Evolutionary conservation across 1,140 invertebrate genomes (phyloP).

Genomic region (Platyscapa corneri): DNA sequence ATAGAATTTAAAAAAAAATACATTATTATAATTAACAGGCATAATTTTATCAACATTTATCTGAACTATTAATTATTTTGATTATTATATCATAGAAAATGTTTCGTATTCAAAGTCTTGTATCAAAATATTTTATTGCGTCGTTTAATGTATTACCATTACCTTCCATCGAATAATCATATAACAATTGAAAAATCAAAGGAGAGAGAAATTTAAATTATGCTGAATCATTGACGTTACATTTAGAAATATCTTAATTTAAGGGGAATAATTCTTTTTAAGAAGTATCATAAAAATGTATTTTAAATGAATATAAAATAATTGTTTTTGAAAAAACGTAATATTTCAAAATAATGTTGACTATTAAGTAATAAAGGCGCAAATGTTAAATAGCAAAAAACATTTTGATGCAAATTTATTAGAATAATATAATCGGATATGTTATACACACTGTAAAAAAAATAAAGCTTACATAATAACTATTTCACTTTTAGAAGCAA

Average conservation of each 20-base stretch:
- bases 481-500: constrained; percentile 16
- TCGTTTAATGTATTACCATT: neutral
- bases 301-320: neutral
- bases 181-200: neutral
- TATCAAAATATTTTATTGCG: neutral
- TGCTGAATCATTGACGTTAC: neutral
- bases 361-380: neutral
- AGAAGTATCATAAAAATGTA: neutral
- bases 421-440: neutral
- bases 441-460: constrained; percentile 28
- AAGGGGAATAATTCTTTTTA: neutral
- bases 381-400: constrained; percentile 3
- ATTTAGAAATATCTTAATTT: neutral
- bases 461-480: constrained; percentile 5
- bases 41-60: neutral
- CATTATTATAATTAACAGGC: neutral
- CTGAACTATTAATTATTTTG: neutral
- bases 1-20: too few species aligned
- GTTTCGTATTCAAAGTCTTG: neutral
- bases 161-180: too few species aligned
- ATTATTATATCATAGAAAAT: neutral
- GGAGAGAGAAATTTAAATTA: neutral
- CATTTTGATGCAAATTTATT: constrained; percentile 1
- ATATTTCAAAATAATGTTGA: neutral
- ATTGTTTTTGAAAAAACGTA: neutral